A percentile compares a stretch with the other conserved stretches of the same genome.
phyloP scores from a whole-genome alignment of 2,113 vertebrate genomes.

The Cebidichthys violaceus region DNA sequence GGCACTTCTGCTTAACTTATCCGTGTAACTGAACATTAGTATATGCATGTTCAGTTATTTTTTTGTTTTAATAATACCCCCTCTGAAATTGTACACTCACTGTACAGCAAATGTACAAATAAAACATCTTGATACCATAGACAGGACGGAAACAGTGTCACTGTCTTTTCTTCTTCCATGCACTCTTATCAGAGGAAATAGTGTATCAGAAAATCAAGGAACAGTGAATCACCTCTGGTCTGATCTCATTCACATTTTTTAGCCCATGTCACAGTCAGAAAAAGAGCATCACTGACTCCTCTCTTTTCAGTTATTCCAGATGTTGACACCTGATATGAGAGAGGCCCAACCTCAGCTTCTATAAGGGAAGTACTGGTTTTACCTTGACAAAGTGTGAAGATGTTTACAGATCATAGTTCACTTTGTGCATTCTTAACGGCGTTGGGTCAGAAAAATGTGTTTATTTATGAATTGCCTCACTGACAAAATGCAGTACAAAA shows the following conservation, averaged over 20 bases:
- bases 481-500: background rate
- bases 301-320: constrained; percentile 44
- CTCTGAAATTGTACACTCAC: background rate
- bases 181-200: constrained; percentile 5
- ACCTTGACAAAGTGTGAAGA: background rate
- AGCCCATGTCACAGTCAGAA: background rate
- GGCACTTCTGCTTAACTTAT: background rate
- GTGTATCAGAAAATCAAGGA: constrained; percentile 5
- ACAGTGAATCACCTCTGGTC: background rate
- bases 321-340: constrained; percentile 37
- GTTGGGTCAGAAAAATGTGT: background rate
- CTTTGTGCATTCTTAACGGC: background rate
- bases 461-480: background rate
- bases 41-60: background rate
- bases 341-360: constrained; percentile 5
- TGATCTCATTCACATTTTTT: background rate
- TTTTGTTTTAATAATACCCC: background rate
- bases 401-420: background rate
- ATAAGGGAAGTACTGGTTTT: constrained; percentile 12
- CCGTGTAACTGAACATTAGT: background rate
- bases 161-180: background rate
- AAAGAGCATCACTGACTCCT: background rate
- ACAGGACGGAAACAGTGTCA: background rate
- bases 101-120: background rate
- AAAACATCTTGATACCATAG: background rate